These are phyloP conservation scores for Pseudochirops corinnae DNA, from an alignment of 2,797 vertebrate genomes.

Conservation along the genomic window DNA sequence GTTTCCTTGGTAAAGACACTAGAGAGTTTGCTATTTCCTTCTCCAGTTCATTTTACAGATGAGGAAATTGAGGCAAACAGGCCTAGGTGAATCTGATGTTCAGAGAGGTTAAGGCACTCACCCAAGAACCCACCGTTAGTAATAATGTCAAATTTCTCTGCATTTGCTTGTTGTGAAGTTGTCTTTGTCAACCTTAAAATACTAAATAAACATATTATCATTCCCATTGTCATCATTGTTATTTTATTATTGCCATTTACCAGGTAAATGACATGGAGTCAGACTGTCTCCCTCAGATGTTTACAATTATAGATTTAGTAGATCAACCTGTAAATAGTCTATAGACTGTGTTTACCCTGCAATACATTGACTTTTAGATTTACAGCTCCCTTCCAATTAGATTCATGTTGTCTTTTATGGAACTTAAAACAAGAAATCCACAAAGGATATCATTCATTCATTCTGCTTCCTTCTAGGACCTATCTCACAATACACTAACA, in stretches of 20 bases:
- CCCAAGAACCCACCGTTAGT: background rate
- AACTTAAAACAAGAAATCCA: background rate
- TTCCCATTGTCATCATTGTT: background rate
- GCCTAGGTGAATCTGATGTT: background rate
- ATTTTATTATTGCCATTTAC: background rate
- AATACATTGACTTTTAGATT: background rate
- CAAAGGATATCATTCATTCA: background rate
- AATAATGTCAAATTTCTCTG: background rate
- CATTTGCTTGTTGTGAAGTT: background rate
- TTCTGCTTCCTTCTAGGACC: background rate
- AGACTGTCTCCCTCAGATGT: background rate
- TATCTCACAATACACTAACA: background rate
- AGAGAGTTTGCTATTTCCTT: background rate
- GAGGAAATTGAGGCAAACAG: background rate
- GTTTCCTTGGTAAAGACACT: background rate
- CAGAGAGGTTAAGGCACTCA: too few species aligned
- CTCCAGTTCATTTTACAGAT: background rate
- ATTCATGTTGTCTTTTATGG: background rate
- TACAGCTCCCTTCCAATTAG: background rate
- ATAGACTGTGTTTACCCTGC: background rate
- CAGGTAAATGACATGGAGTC: background rate
- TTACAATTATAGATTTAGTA: background rate
- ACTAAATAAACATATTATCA: background rate
- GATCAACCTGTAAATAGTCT: background rate
- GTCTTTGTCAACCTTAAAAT: background rate